phyloP scores from a whole-genome alignment of 2,888 invertebrate species.

The Drosophila pseudotakahashii region DNA sequence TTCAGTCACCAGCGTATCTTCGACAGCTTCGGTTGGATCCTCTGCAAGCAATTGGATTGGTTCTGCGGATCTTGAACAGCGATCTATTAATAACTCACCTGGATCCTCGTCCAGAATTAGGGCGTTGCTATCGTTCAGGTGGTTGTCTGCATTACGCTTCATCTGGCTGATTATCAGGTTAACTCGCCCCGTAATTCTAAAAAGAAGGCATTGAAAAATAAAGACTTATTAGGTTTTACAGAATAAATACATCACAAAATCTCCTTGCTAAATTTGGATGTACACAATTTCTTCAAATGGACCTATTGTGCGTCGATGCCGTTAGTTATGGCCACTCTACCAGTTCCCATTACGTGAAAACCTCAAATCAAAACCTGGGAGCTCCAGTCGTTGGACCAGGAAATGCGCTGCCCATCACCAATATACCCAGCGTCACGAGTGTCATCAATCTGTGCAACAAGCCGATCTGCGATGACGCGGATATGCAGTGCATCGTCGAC shows the following conservation, averaged over 20 bases:
- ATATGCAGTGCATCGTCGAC: constrained; percentile 53
- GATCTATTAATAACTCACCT: constrained; percentile 56
- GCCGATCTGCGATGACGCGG: constrained; percentile 54
- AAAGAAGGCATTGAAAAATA: constrained; percentile 32
- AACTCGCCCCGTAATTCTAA: constrained; percentile 82
- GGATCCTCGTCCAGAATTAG: constrained; percentile 80
- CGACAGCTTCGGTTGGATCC: constrained; percentile 23
- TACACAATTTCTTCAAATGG: constrained; percentile 1
- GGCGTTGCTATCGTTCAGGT: constrained; percentile 76
- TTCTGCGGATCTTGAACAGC: too few relatives aligned
- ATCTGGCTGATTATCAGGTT: constrained; percentile 83
- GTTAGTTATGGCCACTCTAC: background rate
- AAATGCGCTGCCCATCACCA: background rate
- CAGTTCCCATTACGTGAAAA: background rate
- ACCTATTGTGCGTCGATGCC: background rate
- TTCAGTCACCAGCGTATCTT: constrained; percentile 50
- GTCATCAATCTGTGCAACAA: constrained; percentile 42
- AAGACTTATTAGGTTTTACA: background rate
- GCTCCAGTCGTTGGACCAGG: background rate
- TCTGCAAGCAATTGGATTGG: constrained; percentile 9
- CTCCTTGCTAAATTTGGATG: constrained; percentile 9
- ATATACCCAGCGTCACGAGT: constrained; percentile 1
- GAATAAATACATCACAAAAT: background rate
- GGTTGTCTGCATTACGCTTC: constrained; percentile 79
- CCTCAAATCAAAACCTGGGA: background rate